Evolutionary conservation across 2,797 vertebrate genomes (phyloP), one percentile per base, ranked within the genome.

Genomic region (Molothrus ater): DNA sequence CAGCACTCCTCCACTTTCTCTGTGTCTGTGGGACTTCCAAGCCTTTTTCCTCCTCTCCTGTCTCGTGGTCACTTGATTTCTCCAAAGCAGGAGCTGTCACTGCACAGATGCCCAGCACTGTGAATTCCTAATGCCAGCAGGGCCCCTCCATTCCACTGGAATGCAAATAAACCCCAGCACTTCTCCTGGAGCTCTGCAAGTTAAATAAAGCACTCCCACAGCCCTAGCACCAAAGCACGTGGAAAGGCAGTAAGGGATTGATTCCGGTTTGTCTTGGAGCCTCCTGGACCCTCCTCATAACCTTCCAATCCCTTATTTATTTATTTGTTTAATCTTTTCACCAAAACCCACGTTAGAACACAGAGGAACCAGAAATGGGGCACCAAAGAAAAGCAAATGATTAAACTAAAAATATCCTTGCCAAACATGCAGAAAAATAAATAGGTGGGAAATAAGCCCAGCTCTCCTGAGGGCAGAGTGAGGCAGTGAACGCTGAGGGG

Each of bases 401-500:
- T 72, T 17, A 50, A 60, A 59, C 76, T 80, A 87, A 96, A 96
- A 94, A 61, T 86, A 75, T 83, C 71, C 65, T 59, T 92, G 86
- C 71, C 59, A 94, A 96, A 95, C 76, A 90, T 29, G 50, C 64
- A 94, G 80, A 85, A 88, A 92, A 83, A 88, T 81, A 95, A 95
- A 94, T 61, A 88, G 66, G 88, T 74, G 75, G 65, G 86, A 92
- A 95, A 68, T 88, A 89, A 91, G 59, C 29, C 74, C 81, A 54
- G 80, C 84, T 94, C 93, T 87, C 88, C 26, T 24, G 76, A 95
- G 85, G 79, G 45, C 82, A 70, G 60, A 68, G 72, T 32, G 79
- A 91, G 61, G 84, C 76, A 95, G 56, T 3, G 3, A 14, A 68
- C 6, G 59, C 34, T 31, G 36, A 80, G 1, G 6, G 86, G 93